Conservation (phyloP, 2,113 vertebrate genomes). For the Sapajus apella region DNA sequence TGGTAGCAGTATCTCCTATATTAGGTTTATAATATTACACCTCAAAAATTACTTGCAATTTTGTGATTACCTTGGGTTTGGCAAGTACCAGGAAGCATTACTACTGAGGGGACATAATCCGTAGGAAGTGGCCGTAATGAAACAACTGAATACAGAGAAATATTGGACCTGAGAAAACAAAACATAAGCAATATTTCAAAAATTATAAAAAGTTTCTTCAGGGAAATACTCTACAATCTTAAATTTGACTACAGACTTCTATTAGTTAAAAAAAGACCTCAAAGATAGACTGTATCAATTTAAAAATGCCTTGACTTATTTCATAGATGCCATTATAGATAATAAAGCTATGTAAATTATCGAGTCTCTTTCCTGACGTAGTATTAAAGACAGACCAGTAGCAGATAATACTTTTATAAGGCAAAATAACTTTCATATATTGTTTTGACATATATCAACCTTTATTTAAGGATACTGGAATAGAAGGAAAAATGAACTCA, state of each 20-base stretch:
- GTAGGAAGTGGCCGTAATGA: slow-evolving; percentile 93
- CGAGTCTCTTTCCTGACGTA: slow-evolving; percentile 8
- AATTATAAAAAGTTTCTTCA: slow-evolving; percentile 20
- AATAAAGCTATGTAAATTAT: not conserved
- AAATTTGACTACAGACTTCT: not conserved
- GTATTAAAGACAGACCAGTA: not conserved
- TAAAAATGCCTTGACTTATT: slow-evolving; percentile 16
- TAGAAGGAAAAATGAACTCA: not conserved
- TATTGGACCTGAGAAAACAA: slow-evolving; percentile 90
- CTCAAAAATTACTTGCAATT: slow-evolving; percentile 21
- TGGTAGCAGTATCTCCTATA: not conserved
- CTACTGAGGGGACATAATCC: slow-evolving; percentile 90
- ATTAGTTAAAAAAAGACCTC: not conserved
- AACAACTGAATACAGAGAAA: slow-evolving; percentile 92
- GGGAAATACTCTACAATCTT: not conserved
- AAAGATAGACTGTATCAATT: not conserved
- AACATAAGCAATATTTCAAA: not conserved
- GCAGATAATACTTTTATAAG: not conserved
- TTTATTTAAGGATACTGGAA: not conserved
- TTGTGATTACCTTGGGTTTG: slow-evolving; percentile 85
- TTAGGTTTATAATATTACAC: not conserved
- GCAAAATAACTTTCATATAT: not conserved
- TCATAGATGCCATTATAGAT: not conserved
- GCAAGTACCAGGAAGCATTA: slow-evolving; percentile 87
- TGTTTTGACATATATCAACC: slow-evolving; percentile 28